Percentiles rank a stretch among this genome's conserved stretches.
These are phyloP conservation scores for Synodontis membranacea DNA, from an alignment of 2,113 vertebrate species.

Conservation along the genomic window DNA sequence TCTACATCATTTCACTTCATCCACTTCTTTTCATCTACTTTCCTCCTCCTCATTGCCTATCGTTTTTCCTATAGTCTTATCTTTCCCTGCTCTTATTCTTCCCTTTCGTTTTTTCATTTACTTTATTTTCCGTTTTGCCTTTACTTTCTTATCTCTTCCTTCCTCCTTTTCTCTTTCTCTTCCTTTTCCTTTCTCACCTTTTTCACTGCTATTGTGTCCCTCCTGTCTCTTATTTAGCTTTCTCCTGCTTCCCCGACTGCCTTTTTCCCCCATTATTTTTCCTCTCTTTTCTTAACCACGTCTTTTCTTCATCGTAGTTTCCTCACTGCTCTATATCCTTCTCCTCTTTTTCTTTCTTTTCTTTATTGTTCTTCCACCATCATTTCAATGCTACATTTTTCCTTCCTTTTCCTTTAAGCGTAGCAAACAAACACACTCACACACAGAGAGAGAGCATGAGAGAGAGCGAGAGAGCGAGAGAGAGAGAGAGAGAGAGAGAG, in stretches of 20 bases:
- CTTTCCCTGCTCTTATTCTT: background rate
- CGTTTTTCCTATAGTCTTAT: background rate
- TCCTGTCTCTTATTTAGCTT: background rate
- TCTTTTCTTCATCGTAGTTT: background rate
- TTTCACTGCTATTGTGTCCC: background rate
- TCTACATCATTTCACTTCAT: too few species aligned
- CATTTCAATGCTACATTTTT: background rate
- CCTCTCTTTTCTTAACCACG: background rate
- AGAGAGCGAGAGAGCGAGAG: background rate
- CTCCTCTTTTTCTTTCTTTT: background rate
- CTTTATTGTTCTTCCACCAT: background rate
- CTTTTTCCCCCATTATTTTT: background rate
- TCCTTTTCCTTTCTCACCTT: background rate
- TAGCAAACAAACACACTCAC: background rate
- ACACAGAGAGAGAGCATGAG: background rate
- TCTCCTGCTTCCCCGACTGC: background rate
- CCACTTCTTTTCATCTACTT: background rate
- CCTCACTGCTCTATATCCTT: background rate
- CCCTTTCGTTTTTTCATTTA: background rate
- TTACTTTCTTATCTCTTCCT: background rate
- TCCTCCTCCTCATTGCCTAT: background rate
- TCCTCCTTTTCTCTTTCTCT: background rate
- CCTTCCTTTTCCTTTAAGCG: background rate
- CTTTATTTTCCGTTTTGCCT: background rate
- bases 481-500: background rate